phyloP scores from a whole-genome alignment of 2,797 vertebrate genomes.

The Alcedo atthis region DNA sequence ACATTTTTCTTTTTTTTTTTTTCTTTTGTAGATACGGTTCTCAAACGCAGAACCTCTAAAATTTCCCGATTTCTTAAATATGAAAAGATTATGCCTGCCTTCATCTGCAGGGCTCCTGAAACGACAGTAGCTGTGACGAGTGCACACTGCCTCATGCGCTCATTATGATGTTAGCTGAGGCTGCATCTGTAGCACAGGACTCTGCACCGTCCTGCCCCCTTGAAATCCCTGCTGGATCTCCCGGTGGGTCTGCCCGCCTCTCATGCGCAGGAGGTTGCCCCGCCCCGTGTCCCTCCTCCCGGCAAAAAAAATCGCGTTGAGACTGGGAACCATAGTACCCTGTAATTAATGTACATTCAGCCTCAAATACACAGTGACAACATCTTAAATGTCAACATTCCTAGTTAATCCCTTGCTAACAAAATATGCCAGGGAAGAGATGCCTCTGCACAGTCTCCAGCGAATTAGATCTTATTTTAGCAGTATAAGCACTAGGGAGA shows the following conservation, averaged over 20 bases:
- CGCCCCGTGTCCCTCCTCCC: not conserved
- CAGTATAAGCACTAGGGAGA: slow-evolving; percentile 25
- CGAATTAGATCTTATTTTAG: slow-evolving; percentile 53
- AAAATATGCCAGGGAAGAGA: slow-evolving; percentile 55
- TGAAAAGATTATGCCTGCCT: not conserved
- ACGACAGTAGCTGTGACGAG: not conserved
- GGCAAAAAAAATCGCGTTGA: slow-evolving; percentile 1
- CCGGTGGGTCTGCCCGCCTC: accelerated
- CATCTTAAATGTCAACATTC: slow-evolving; percentile 65
- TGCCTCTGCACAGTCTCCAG: slow-evolving; percentile 30
- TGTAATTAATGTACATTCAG: slow-evolving; percentile 50
- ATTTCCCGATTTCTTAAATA: not conserved
- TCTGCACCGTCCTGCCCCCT: not conserved
- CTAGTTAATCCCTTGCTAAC: slow-evolving; percentile 58
- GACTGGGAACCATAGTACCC: not conserved
- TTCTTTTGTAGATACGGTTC: not conserved
- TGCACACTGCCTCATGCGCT: not conserved
- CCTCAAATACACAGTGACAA: slow-evolving; percentile 48
- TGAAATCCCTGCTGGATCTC: not conserved
- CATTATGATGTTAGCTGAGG: not conserved
- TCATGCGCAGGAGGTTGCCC: accelerated
- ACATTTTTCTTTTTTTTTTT: not conserved
- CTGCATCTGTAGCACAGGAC: not conserved
- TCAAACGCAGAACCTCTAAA: not conserved
- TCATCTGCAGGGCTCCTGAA: not conserved